Percentiles rank a stretch among this genome's conserved stretches.
Evolutionary conservation across 1,140 invertebrate species (phyloP).

Genomic region (Zophobas atratus): DNA sequence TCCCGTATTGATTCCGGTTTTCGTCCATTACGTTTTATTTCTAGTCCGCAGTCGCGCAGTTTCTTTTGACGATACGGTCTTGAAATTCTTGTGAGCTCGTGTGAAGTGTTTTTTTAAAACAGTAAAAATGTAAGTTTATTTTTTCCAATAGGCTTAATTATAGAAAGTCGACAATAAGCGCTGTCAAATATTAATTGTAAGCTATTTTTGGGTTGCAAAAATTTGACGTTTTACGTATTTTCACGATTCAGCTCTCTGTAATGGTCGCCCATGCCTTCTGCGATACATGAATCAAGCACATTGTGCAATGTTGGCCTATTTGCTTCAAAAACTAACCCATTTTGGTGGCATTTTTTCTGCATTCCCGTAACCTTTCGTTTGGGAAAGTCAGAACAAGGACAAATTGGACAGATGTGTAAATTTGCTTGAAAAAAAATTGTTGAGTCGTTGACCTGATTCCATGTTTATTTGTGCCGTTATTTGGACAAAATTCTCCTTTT

Average conservation of each 20-base stretch:
- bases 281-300: conserved; percentile 28
- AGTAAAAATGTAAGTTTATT: conserved; percentile 63
- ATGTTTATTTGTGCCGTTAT: conserved; percentile 37
- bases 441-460: conserved; percentile 52
- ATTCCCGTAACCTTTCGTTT: not conserved
- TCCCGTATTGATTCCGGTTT: conserved; percentile 56
- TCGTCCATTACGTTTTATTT: conserved; percentile 36
- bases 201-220: conserved; percentile 35
- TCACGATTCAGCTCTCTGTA: conserved; percentile 41
- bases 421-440: conserved; percentile 22
- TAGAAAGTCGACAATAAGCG: conserved; percentile 11
- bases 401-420: conserved; percentile 12
- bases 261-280: conserved; percentile 52
- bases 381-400: not conserved
- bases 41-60: conserved; percentile 53
- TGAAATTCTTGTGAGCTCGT: conserved; percentile 61
- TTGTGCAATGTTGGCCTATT: conserved; percentile 49
- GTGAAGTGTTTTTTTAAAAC: conserved; percentile 64
- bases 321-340: conserved; percentile 14
- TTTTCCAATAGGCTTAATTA: not conserved
- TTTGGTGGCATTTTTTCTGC: conserved; percentile 25
- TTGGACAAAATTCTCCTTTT: conserved; percentile 24
- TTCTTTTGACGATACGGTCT: conserved; percentile 56
- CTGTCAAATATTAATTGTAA: conserved; percentile 34
- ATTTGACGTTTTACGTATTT: conserved; percentile 41